These are phyloP conservation scores for Dorcus hopei DNA, from an alignment of 2,888 invertebrate genomes.

Conservation along the genomic window DNA sequence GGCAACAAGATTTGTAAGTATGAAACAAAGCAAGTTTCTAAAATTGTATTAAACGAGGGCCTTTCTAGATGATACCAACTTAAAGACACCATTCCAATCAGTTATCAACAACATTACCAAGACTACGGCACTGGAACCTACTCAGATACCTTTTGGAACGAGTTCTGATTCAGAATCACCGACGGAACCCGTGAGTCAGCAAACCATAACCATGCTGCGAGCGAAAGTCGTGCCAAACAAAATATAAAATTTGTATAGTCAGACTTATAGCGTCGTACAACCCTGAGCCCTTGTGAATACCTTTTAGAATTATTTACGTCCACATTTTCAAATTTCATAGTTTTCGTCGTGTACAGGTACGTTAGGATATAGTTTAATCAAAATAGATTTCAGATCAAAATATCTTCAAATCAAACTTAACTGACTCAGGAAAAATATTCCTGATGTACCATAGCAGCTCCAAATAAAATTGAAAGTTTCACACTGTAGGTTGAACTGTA, in stretches of 20 bases:
- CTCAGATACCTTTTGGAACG: constrained; percentile 41
- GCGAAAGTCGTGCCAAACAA: constrained; percentile 48
- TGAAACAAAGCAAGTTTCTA: constrained; percentile 6
- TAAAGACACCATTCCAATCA: constrained; percentile 16
- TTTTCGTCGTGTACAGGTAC: too few species aligned
- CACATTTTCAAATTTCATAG: neutral
- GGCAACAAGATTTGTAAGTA: constrained; percentile 49
- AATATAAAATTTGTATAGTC: constrained; percentile 22
- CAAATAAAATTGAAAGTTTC: too few species aligned
- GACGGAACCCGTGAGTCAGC: constrained; percentile 52
- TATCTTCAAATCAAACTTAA: too few species aligned
- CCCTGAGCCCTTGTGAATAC: neutral
- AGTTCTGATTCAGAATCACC: constrained; percentile 56
- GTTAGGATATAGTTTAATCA: too few species aligned
- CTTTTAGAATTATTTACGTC: neutral
- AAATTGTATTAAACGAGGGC: constrained; percentile 2
- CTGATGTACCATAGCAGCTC: too few species aligned
- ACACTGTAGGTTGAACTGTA: too few species aligned
- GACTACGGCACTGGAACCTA: constrained; percentile 18
- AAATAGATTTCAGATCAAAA: too few species aligned
- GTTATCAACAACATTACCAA: constrained; percentile 19
- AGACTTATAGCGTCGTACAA: neutral
- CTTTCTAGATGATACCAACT: constrained; percentile 13
- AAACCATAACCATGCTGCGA: constrained; percentile 47
- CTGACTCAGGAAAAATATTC: too few species aligned